These are phyloP conservation scores for Orientallactaga sibirica DNA, from an alignment of 2,797 vertebrate species.

Conservation along the genomic window DNA sequence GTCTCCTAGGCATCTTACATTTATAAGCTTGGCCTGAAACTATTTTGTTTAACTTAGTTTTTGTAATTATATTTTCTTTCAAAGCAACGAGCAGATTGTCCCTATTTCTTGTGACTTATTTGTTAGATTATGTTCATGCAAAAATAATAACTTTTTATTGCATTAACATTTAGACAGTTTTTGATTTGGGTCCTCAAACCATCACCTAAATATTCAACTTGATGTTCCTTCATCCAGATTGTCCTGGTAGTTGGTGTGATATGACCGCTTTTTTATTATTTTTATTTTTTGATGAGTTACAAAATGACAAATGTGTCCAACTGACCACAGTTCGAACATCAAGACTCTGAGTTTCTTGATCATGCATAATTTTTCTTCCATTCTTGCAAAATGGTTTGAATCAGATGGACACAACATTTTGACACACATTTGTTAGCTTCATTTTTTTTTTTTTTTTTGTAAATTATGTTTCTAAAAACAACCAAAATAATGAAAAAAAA, in stretches of 20 bases:
- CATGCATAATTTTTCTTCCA: constrained; percentile 87
- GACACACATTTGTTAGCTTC: constrained; percentile 7
- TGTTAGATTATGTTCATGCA: constrained; percentile 90
- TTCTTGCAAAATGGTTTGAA: constrained; percentile 82
- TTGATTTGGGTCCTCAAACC: constrained; percentile 82
- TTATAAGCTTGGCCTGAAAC: constrained; percentile 85
- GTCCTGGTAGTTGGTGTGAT: constrained; percentile 78
- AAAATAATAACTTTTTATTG: constrained; percentile 89
- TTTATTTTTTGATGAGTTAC: constrained; percentile 74
- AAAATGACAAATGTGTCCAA: constrained; percentile 81
- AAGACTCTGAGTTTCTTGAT: constrained; percentile 84
- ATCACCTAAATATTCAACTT: constrained; percentile 80
- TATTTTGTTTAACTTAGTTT: constrained; percentile 69
- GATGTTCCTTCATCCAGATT: constrained; percentile 82
- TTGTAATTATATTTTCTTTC: constrained; percentile 76
- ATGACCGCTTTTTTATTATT: constrained; percentile 70
- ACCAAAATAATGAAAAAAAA: constrained; percentile 73
- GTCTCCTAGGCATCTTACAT: constrained; percentile 81
- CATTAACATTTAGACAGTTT: constrained; percentile 86
- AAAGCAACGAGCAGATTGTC: constrained; percentile 85
- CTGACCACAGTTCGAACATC: constrained; percentile 80
- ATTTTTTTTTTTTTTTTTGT: constrained; percentile 58
- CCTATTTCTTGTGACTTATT: constrained; percentile 87
- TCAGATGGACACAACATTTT: constrained; percentile 73
- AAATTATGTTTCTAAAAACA: constrained; percentile 78